Percentiles rank a stretch among this genome's conserved stretches.
phyloP scores from a whole-genome alignment of 2,888 invertebrate species.

The Pseudococcus longispinus region DNA sequence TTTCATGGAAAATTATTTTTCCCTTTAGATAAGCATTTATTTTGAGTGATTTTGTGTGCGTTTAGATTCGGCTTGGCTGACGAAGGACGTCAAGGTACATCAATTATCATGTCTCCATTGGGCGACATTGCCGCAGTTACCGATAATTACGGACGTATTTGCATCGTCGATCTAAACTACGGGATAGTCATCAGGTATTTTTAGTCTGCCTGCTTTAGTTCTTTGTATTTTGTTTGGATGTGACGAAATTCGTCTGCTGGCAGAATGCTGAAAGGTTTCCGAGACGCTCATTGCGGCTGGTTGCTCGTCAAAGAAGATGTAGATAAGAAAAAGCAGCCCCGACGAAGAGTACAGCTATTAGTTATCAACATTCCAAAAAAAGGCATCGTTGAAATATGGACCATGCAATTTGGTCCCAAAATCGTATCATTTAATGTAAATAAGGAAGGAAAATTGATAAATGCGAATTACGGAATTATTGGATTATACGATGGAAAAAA shows the following conservation, averaged over 20 bases:
- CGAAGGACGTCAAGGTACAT: constrained; percentile 75
- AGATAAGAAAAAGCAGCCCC: constrained; percentile 59
- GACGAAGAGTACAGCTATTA: constrained; percentile 71
- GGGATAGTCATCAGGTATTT: constrained; percentile 76
- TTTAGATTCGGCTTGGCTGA: constrained; percentile 80
- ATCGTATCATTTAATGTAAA: constrained; percentile 90
- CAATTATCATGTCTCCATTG: constrained; percentile 81
- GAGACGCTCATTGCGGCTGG: constrained; percentile 95
- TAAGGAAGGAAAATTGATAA: constrained; percentile 80
- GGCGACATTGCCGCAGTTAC: constrained; percentile 79
- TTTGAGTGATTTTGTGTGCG: constrained; percentile 40
- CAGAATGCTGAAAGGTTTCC: constrained; percentile 70
- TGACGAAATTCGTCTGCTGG: too few species aligned
- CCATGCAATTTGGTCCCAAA: constrained; percentile 86
- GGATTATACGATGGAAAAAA: constrained; percentile 71
- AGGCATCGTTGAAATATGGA: constrained; percentile 92
- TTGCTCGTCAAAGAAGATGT: constrained; percentile 78
- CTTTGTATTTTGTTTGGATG: background rate
- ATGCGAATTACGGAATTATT: constrained; percentile 81
- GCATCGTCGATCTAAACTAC: constrained; percentile 80
- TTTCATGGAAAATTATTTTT: constrained; percentile 44
- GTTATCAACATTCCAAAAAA: constrained; percentile 92
- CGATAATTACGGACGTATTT: constrained; percentile 87
- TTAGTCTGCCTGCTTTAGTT: background rate
- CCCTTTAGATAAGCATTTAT: background rate